A percentile compares a stretch with the other conserved stretches of the same genome.
Evolutionary conservation across 2,113 vertebrate genomes (phyloP).

Genomic region (Phasianus colchicus): DNA sequence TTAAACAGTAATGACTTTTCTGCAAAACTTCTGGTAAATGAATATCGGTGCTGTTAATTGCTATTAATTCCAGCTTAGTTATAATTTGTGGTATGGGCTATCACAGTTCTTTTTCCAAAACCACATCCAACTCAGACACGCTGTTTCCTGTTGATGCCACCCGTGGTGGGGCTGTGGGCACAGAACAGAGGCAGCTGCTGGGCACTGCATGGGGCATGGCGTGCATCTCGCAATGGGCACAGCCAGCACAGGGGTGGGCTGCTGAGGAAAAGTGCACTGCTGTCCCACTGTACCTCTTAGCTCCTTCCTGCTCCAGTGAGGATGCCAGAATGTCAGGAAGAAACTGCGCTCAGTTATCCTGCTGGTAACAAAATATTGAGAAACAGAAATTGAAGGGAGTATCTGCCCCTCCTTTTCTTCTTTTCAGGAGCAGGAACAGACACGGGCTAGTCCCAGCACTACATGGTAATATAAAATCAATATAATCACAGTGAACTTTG

Average conservation of each 20-base stretch:
- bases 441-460: conserved; percentile 17
- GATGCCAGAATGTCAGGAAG: background rate
- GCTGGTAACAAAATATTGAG: background rate
- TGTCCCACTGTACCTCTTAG: background rate
- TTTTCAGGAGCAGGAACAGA: conserved; percentile 26
- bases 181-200: conserved; percentile 33
- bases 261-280: background rate
- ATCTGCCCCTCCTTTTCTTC: conserved; percentile 13
- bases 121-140: background rate
- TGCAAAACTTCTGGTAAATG: conserved; percentile 8
- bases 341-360: background rate
- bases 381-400: background rate
- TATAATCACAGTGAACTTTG: conserved; percentile 71
- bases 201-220: background rate
- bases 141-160: conserved; percentile 38
- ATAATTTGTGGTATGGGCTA: background rate
- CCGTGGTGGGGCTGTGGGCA: background rate
- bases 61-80: conserved; percentile 33
- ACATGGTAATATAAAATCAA: conserved; percentile 71
- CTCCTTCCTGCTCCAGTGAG: conserved; percentile 1
- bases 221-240: background rate
- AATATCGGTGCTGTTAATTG: conserved; percentile 34
- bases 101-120: background rate
- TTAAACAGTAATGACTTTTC: conserved; percentile 1
- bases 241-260: background rate